These are phyloP conservation scores for Hirtodrosophila duncani DNA, from an alignment of 2,888 invertebrate genomes.

Conservation along the genomic window DNA sequence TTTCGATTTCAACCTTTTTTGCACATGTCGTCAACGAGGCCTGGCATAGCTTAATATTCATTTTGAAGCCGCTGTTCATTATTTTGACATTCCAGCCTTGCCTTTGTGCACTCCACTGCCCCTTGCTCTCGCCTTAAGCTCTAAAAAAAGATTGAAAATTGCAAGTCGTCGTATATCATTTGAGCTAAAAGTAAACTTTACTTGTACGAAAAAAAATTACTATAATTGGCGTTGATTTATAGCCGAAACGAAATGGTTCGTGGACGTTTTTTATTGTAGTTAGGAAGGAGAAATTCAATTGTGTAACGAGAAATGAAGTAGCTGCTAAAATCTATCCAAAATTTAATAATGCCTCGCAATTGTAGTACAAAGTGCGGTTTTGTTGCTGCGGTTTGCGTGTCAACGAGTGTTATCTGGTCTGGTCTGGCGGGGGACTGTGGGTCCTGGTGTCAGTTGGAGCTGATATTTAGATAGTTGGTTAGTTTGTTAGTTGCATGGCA, in stretches of 20 bases:
- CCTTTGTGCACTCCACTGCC: not conserved
- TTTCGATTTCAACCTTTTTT: slow-evolving; percentile 19
- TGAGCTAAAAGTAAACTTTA: slow-evolving; percentile 22
- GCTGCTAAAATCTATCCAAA: slow-evolving; percentile 17
- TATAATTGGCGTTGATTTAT: slow-evolving; percentile 72
- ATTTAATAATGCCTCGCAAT: slow-evolving; percentile 44
- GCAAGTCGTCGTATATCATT: slow-evolving; percentile 54
- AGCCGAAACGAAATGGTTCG: no score
- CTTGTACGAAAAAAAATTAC: slow-evolving; percentile 17
- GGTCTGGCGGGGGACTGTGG: no score
- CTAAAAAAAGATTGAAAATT: slow-evolving; percentile 54
- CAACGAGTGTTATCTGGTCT: not conserved
- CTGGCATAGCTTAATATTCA: slow-evolving; percentile 33
- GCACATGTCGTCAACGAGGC: slow-evolving; percentile 24
- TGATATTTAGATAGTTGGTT: slow-evolving; percentile 52
- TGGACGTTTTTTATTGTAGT: no score
- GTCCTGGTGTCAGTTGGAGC: slow-evolving; percentile 19
- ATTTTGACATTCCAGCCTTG: slow-evolving; percentile 40
- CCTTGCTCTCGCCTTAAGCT: slow-evolving; percentile 6
- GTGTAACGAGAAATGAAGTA: no score
- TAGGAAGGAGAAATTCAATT: slow-evolving; percentile 68
- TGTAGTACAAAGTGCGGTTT: slow-evolving; percentile 37
- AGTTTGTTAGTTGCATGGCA: slow-evolving; percentile 25
- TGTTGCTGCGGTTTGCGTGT: slow-evolving; percentile 45
- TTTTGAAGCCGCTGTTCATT: slow-evolving; percentile 45